Base-by-base conservation (phyloP, 2,797 vertebrate genomes). In the Novumbra hubbsi region DNA sequence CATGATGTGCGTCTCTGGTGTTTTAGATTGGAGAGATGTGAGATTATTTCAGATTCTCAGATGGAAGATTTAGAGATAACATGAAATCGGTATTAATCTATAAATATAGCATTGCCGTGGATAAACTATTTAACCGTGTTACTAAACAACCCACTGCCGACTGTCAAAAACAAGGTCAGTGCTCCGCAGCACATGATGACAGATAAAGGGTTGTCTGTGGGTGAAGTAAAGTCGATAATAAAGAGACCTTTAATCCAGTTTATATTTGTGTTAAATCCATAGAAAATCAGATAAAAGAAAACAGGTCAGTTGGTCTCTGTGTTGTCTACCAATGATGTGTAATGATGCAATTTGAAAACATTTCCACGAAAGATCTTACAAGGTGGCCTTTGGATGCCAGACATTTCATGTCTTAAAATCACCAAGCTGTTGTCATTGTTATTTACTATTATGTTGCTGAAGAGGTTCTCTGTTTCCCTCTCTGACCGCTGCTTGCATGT, bases 151-250 rank as follows among this genome's bases (percentile, higher is more conserved):
- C 84, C 78, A 11, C 62, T 78, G 72, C 67, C 65, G 79, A 62
- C 75, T 50, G 81, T 73, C 84, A 89, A 91, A 89, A 38, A 5
- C 80, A 86, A 86, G 84, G 86, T 86, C 81, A 91, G 52, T 76
- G 72, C 75, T 76, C 32, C 73, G 27, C 34, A 88, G 85, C 87
- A 86, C 89, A 89, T 89, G 88, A 91, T 87, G 86, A 82, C 81
- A 88, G 88, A 92, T 91, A 91, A 91, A 91, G 89, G 84, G 83
- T 78, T 68, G 88, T 87, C 88, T 92, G 89, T 92, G 85, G 86
- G 80, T 84, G 88, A 81, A 82, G 78, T 24, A 14, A 32, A 8
- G 24, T 28, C 48, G 14, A 63, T 3, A 82, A 90, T 91, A 88
- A 91, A 89, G 89, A 87, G 87, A 81, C 85, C 82, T 85, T 87